phyloP scores from a whole-genome alignment of 1,140 invertebrate species.

The Spodoptera litura region DNA sequence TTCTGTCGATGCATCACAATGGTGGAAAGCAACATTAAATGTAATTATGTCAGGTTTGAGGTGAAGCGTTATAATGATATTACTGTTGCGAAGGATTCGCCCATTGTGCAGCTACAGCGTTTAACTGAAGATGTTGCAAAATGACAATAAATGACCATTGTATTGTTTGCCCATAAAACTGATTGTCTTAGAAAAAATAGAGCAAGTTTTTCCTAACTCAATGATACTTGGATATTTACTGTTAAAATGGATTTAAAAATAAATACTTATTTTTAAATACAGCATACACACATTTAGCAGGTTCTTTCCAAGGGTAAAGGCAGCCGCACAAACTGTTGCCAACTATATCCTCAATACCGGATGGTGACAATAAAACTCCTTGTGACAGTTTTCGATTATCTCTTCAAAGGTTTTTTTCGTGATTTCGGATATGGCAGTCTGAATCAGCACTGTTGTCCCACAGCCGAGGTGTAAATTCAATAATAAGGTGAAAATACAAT shows the following conservation, averaged over 20 bases:
- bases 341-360: constrained; percentile 25
- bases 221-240: too few species aligned
- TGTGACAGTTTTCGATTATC: constrained; percentile 55
- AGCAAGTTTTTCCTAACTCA: neutral
- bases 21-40: constrained; percentile 59
- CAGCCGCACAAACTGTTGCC: neutral
- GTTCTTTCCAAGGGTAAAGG: too few species aligned
- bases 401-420: constrained; percentile 54
- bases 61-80: constrained; percentile 62
- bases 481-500: constrained; percentile 65
- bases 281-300: too few species aligned
- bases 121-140: constrained; percentile 6
- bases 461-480: constrained; percentile 68
- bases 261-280: too few species aligned
- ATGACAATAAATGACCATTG: constrained; percentile 33
- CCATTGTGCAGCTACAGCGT: constrained; percentile 26
- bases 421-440: constrained; percentile 40
- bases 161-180: constrained; percentile 28
- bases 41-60: constrained; percentile 69
- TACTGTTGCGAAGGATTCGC: constrained; percentile 53
- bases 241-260: too few species aligned
- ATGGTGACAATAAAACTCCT: constrained; percentile 41
- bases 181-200: constrained; percentile 7
- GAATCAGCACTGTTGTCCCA: constrained; percentile 37
- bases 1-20: constrained; percentile 74